phyloP scores from a whole-genome alignment of 2,797 vertebrate species.

The Leuciscus waleckii region DNA sequence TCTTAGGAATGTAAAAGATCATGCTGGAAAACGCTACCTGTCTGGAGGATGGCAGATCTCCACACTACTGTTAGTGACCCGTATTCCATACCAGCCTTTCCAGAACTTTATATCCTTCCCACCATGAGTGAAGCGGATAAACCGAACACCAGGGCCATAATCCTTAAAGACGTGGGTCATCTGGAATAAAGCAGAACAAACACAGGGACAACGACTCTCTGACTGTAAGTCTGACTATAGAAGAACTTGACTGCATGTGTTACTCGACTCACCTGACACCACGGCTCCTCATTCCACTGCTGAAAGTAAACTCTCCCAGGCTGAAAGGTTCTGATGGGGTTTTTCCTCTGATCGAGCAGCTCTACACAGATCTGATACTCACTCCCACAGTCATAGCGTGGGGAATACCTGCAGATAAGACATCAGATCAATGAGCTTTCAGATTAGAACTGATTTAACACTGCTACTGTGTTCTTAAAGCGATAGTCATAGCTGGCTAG shows the following conservation, averaged over 20 bases:
- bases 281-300: constrained; percentile 72
- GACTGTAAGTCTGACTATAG: no score
- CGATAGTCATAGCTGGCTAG: no score
- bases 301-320: constrained; percentile 65
- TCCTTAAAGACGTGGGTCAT: constrained; percentile 72
- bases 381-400: constrained; percentile 86
- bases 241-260: no score
- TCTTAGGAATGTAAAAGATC: no score
- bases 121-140: constrained; percentile 85
- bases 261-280: constrained; percentile 80
- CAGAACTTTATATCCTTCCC: constrained; percentile 88
- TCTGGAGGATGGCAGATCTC: constrained; percentile 75
- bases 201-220: no score
- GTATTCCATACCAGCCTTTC: constrained; percentile 91
- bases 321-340: constrained; percentile 71
- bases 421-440: no score
- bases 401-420: constrained; percentile 80
- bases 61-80: constrained; percentile 89
- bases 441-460: no score
- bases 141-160: constrained; percentile 86
- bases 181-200: not conserved
- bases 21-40: constrained; percentile 32
- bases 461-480: no score
- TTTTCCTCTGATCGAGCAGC: constrained; percentile 70
- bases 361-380: constrained; percentile 69